These are phyloP conservation scores for Yponomeuta evonymella DNA, from an alignment of 2,888 invertebrate genomes.

Conservation along the genomic window DNA sequence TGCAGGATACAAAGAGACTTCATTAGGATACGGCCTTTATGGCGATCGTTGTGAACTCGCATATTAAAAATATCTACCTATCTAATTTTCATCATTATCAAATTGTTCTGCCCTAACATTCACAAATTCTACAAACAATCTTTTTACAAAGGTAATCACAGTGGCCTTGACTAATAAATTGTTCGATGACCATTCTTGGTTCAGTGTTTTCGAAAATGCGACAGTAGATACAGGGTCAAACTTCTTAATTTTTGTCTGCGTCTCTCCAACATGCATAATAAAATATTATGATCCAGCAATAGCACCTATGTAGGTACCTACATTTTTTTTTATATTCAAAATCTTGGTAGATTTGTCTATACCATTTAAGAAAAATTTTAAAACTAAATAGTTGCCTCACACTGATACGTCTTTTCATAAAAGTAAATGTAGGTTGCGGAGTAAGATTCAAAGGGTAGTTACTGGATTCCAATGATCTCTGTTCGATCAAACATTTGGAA, in stretches of 20 bases:
- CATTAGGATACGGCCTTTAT: background rate
- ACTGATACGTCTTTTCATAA: background rate
- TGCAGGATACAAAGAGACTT: background rate
- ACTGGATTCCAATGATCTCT: background rate
- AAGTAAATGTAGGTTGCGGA: background rate
- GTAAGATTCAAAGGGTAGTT: background rate
- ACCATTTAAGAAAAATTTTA: background rate
- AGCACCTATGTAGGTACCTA: slow-evolving; percentile 5
- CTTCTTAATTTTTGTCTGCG: background rate
- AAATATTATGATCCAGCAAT: background rate
- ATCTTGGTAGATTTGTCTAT: background rate
- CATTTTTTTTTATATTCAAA: background rate
- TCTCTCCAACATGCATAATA: background rate
- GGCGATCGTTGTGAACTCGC: slow-evolving; percentile 50
- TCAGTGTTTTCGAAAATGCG: background rate
- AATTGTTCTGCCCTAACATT: slow-evolving; percentile 38
- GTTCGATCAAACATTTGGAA: background rate
- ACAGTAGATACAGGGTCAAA: background rate
- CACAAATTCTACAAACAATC: slow-evolving; percentile 12
- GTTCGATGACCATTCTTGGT: slow-evolving; percentile 7
- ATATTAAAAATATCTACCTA: slow-evolving; percentile 73
- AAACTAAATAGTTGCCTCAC: background rate
- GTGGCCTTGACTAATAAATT: slow-evolving; percentile 6
- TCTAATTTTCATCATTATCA: slow-evolving; percentile 65
- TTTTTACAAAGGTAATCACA: slow-evolving; percentile 6